A percentile compares a stretch with the other conserved stretches of the same genome.
phyloP scores from a whole-genome alignment of 2,888 invertebrate genomes.

The Mesochorus sp. region DNA sequence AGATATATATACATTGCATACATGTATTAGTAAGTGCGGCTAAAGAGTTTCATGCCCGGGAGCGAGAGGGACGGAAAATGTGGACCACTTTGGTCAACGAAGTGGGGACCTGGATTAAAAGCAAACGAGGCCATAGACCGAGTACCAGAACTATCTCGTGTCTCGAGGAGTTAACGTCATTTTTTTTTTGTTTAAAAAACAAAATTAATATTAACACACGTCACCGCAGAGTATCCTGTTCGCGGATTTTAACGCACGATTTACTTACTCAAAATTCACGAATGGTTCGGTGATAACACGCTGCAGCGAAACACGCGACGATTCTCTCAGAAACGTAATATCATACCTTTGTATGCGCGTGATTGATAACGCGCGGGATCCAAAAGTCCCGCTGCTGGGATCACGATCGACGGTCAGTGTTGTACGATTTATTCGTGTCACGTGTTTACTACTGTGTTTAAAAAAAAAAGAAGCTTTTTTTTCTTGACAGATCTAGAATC shows the following conservation, averaged over 20 bases:
- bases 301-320: constrained; percentile 38
- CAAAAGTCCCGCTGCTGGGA: constrained; percentile 16
- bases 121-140: constrained; percentile 81
- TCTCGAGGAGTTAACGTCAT: constrained; percentile 79
- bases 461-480: not conserved
- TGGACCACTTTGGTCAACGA: constrained; percentile 76
- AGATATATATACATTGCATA: not conserved
- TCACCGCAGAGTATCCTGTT: not conserved
- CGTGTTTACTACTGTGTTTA: not conserved
- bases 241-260: constrained; percentile 3
- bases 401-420: constrained; percentile 49
- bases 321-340: constrained; percentile 53
- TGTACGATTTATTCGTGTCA: not conserved
- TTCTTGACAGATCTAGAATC: not conserved
- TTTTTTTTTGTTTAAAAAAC: constrained; percentile 54
- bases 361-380: constrained; percentile 21
- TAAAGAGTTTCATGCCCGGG: constrained; percentile 49
- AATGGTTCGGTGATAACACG: constrained; percentile 42
- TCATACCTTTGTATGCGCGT: not conserved
- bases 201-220: too few relatives aligned
- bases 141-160: constrained; percentile 81
- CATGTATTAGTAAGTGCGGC: not conserved
- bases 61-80: constrained; percentile 79
- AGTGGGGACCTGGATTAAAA: constrained; percentile 82
- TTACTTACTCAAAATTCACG: not conserved